phyloP scores from a whole-genome alignment of 1,140 invertebrate genomes.

The Camponotus floridanus region DNA sequence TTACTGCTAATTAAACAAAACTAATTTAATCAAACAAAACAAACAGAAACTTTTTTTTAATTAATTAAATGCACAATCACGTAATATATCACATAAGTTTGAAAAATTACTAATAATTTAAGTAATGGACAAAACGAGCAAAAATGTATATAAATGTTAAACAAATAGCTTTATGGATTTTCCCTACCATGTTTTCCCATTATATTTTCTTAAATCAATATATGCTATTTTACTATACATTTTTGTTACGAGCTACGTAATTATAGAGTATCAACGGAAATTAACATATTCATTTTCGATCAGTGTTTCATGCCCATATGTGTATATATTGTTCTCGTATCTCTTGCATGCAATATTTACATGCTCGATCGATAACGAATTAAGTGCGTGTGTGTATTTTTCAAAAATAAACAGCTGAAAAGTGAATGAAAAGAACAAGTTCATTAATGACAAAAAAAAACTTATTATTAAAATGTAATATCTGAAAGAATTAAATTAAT shows the following conservation, averaged over 20 bases:
- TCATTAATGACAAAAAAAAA: too few species aligned
- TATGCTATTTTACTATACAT: constrained; percentile 1
- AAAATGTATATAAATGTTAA: not conserved
- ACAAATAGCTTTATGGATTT: not conserved
- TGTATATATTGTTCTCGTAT: not conserved
- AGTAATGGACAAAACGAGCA: not conserved
- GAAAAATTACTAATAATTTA: not conserved
- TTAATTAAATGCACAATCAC: not conserved
- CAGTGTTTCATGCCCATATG: constrained; percentile 13
- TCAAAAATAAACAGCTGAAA: not conserved
- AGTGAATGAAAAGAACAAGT: not conserved
- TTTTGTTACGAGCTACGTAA: constrained; percentile 1
- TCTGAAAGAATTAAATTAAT: constrained; percentile 3
- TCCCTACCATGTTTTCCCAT: not conserved
- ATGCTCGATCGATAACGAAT: constrained; percentile 30
- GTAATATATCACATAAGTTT: too few species aligned
- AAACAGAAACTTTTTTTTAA: not conserved
- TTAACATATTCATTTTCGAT: constrained; percentile 24
- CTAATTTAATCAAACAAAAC: not conserved
- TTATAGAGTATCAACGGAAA: constrained; percentile 31
- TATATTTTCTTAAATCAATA: not conserved
- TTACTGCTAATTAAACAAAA: not conserved
- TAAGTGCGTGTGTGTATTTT: constrained; percentile 2
- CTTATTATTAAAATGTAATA: too few species aligned
- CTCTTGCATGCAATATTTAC: constrained; percentile 9